Percentiles rank a stretch among this genome's conserved stretches.
phyloP scores from a whole-genome alignment of 1,140 invertebrate species.

The Drosophila auraria region DNA sequence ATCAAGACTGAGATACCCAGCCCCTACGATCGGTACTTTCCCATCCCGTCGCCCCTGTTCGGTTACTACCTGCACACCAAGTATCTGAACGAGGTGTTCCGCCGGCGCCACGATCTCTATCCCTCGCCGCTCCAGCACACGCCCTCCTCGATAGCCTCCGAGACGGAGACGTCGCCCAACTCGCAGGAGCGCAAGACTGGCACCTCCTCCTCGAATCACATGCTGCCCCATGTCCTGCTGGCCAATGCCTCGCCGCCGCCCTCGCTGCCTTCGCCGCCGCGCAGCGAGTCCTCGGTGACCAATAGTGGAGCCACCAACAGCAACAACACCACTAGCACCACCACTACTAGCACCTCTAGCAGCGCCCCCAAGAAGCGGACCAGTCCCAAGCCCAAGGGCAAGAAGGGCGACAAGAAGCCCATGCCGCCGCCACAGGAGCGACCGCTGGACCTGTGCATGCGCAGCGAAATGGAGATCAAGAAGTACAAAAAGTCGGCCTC shows the following conservation, averaged over 20 bases:
- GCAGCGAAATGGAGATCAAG: slow-evolving; percentile 67
- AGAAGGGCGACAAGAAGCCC: slow-evolving; percentile 65
- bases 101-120: slow-evolving; percentile 90
- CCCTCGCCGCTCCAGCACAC: slow-evolving; percentile 85
- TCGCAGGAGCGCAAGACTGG: slow-evolving; percentile 38
- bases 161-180: slow-evolving; percentile 73
- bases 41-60: slow-evolving; percentile 89
- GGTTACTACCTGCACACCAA: slow-evolving; percentile 91
- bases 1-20: slow-evolving; percentile 86
- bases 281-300: slow-evolving; percentile 74
- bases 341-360: neutral
- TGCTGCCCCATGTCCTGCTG: slow-evolving; percentile 47
- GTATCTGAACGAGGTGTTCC: slow-evolving; percentile 90
- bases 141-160: slow-evolving; percentile 77
- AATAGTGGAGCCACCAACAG: slow-evolving; percentile 13
- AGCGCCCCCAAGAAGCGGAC: slow-evolving; percentile 36
- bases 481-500: slow-evolving; percentile 66
- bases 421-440: slow-evolving; percentile 90
- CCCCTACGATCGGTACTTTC: slow-evolving; percentile 87
- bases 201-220: slow-evolving; percentile 22
- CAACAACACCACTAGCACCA: neutral
- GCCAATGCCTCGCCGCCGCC: slow-evolving; percentile 72
- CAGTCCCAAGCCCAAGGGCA: slow-evolving; percentile 55
- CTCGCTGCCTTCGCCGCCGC: slow-evolving; percentile 80
- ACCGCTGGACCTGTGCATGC: slow-evolving; percentile 93